Evolutionary conservation across 2,888 invertebrate species (phyloP), one percentile per base, ranked within the genome.

Genomic region (Anagyrus pseudococci): DNA sequence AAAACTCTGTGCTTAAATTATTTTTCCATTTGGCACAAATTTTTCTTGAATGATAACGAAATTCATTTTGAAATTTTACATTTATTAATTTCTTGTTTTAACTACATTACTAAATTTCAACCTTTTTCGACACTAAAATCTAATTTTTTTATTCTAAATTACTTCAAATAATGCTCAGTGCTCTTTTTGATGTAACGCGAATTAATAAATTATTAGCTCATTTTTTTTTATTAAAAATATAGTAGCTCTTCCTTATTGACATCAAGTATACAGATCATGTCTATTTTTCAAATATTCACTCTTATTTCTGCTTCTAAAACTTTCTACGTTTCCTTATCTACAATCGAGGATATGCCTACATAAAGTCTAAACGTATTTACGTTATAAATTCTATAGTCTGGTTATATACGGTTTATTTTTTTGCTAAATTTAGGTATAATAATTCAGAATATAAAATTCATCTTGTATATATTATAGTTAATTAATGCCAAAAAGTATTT

Each of bases 401-500:
- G 22, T 53, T 53, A 3, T 40, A 6, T 43, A 15, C 19, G n/a
- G 17, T 49, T n/a, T 44, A 29, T 44, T 22, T 44, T 19, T 25
- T 41, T 33, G 22, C 47, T 58, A 23, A 54, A 58, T 46, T 58
- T 59, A 54, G 48, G 25, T 23, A 26, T 48, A 58, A 58, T 62
- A 68, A 40, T 72, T 74, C 72, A 72, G 72, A 73, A 75, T 75
- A 74, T 72, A 73, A 72, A 74, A 72, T 72, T 62, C 69, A 72
- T 73, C 69, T 70, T 71, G 63, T 68, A 70, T 68, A 68, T 62
- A 67, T 61, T 56, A 62, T 63, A 62, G 59, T 66, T 64, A 50
- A 49, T 64, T 59, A 50, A 67, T 62, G 66, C 46, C 58, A 50
- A 64, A 67, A 46, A 29, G 4, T 29, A 40, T 60, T 43, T 62